Evolutionary conservation across 2,113 vertebrate genomes (phyloP), one percentile per base, ranked within the genome.

Genomic region (Heteronetta atricapilla): DNA sequence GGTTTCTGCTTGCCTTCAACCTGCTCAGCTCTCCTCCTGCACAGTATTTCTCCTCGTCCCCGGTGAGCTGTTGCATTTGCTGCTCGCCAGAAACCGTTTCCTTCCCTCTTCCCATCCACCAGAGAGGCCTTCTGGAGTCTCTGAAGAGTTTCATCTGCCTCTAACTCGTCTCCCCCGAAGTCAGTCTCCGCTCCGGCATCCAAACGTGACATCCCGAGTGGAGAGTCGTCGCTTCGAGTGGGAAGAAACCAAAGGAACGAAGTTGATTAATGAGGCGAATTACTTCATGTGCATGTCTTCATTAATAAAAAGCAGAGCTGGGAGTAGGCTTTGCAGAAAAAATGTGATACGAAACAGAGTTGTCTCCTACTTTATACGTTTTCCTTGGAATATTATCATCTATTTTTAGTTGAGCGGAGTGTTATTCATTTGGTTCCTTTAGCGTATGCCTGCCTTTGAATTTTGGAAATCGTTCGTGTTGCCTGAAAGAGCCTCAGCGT

Each of bases 271-370:
- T 85, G 94, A 92, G 84, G 59, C 48, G 63, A 73, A 74, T 93
- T 93, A 86, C 82, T 96, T 87, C 78, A 89, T 95, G 81, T 92
- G 93, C 94, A 86, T 89, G 88, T 96, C 91, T 94, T 87, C 92
- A 85, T 96, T 95, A 97, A 96, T 96, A 86, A 73, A 93, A 93
- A 96, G 74, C 89, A 96, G 88, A 94, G 53, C 66, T 56, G 59
- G 52, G 85, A 86, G 89, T 86, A 89, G 55, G 28, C 83, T 92
- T 89, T 79, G n/a, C 82, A 90, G 78, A 46, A 73, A 14, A 88
- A 92, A 33, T 33, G 59, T 72, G 67, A 88, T 80, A 40, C 6
- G 66, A 91, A 94, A 74, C 82, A 96, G 78, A 77, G 53, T 91
- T 58, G 21, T 75, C 38, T 93, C 48, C 44, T 62, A 14, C 91